These are phyloP conservation scores for Loris lydekkerianus DNA, from an alignment of 2,797 vertebrate genomes.

Conservation along the genomic window DNA sequence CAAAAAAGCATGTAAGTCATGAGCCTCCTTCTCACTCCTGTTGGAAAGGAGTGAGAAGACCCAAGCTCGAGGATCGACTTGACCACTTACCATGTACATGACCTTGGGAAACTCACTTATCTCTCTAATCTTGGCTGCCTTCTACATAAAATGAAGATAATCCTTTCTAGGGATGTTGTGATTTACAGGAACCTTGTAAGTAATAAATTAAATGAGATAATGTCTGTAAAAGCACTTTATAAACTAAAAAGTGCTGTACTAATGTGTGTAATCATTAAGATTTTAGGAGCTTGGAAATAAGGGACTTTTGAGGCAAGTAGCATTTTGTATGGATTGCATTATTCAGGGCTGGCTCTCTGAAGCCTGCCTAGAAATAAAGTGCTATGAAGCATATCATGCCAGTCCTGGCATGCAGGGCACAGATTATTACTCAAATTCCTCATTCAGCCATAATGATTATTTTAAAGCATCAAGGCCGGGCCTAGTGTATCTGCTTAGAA, in stretches of 20 bases:
- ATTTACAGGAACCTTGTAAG: not conserved
- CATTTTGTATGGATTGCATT: not conserved
- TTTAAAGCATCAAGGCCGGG: slow-evolving; percentile 24
- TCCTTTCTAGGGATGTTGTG: not conserved
- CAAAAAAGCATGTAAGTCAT: not conserved
- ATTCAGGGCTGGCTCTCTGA: not conserved
- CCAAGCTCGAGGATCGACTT: no score
- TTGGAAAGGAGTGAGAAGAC: not conserved
- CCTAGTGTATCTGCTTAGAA: not conserved
- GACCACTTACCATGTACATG: fast-evolving
- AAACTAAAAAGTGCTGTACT: slow-evolving; percentile 42
- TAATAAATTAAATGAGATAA: slow-evolving; percentile 42
- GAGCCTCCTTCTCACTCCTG: no score
- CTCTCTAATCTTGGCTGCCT: not conserved
- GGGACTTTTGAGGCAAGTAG: not conserved
- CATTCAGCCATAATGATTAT: not conserved
- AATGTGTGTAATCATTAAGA: slow-evolving; percentile 50
- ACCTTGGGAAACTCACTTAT: not conserved
- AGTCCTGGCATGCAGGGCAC: not conserved
- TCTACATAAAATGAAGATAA: not conserved
- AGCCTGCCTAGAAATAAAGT: slow-evolving; percentile 1
- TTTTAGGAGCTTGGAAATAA: slow-evolving; percentile 63
- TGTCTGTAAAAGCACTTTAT: slow-evolving; percentile 29
- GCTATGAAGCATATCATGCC: not conserved
- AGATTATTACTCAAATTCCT: not conserved